A percentile compares a stretch with the other conserved stretches of the same genome.
Conservation (phyloP, 2,113 vertebrate genomes). For the mouse (Mus musculus) region DNA sequence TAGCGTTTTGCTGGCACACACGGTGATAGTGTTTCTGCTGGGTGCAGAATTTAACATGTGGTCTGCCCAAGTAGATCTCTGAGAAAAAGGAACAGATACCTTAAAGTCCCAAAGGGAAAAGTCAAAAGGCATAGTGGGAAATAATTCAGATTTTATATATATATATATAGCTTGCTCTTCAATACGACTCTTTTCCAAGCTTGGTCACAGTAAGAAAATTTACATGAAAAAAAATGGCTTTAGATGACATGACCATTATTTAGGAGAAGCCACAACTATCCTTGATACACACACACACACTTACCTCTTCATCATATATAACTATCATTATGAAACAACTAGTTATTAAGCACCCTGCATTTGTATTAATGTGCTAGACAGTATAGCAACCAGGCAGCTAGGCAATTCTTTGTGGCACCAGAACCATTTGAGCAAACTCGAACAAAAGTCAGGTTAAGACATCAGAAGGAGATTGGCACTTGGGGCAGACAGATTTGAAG, state of each 20-base stretch:
- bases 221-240: slow-evolving; percentile 68
- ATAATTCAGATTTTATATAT: slow-evolving; percentile 55
- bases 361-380: slow-evolving; percentile 47
- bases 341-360: slow-evolving; percentile 66
- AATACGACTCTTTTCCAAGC: slow-evolving; percentile 54
- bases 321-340: slow-evolving; percentile 76
- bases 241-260: slow-evolving; percentile 58
- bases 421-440: slow-evolving; percentile 50
- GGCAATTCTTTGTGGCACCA: slow-evolving; percentile 5
- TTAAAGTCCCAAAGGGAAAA: slow-evolving; percentile 66
- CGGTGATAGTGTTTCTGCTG: neutral
- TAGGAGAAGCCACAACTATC: slow-evolving; percentile 59
- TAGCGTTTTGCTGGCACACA: neutral
- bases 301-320: slow-evolving; percentile 63
- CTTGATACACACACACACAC: slow-evolving; percentile 51
- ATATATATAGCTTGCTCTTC: slow-evolving; percentile 21
- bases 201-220: slow-evolving; percentile 60
- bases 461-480: slow-evolving; percentile 61
- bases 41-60: slow-evolving; percentile 36
- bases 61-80: slow-evolving; percentile 47
- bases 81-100: slow-evolving; percentile 44
- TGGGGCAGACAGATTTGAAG: slow-evolving; percentile 75
- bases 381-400: slow-evolving; percentile 35
- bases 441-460: slow-evolving; percentile 73
- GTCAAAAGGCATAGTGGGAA: slow-evolving; percentile 65